Evolutionary conservation across 1,140 invertebrate species (phyloP).

Genomic region (Ditylenchus dipsaci): DNA sequence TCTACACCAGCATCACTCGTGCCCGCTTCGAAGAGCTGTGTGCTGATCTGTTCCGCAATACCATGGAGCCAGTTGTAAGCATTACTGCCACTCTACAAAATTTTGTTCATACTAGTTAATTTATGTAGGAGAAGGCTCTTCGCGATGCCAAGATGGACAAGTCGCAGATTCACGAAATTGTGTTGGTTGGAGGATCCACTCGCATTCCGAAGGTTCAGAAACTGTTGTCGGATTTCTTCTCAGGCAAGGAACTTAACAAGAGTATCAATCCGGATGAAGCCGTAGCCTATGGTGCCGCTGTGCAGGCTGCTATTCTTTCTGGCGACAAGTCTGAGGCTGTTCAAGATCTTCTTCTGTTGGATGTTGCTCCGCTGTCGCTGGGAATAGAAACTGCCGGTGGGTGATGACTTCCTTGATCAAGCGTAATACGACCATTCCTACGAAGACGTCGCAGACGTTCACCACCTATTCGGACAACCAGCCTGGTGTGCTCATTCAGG

Average conservation of each 20-base stretch:
- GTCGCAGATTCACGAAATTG: constrained; percentile 83
- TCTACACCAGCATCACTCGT: constrained; percentile 87
- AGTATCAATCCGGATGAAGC: constrained; percentile 64
- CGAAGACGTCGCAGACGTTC: constrained; percentile 90
- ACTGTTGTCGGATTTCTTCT: constrained; percentile 69
- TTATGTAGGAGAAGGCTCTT: constrained; percentile 72
- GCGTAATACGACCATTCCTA: constrained; percentile 90
- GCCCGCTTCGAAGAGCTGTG: constrained; percentile 89
- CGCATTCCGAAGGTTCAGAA: constrained; percentile 96
- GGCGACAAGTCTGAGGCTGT: constrained; percentile 86
- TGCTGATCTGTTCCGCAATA: constrained; percentile 78
- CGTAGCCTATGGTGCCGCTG: constrained; percentile 60
- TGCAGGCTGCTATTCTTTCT: constrained; percentile 79
- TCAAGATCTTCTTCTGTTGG: constrained; percentile 80
- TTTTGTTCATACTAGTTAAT: no score
- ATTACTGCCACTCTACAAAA: no score
- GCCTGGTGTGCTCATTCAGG: constrained; percentile 12
- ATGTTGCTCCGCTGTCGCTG: constrained; percentile 86
- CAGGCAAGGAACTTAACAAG: constrained; percentile 93
- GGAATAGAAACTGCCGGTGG: constrained; percentile 97
- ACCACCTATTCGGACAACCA: constrained; percentile 56
- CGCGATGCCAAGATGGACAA: constrained; percentile 87
- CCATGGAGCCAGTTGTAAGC: constrained; percentile 77
- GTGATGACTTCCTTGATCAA: constrained; percentile 93
- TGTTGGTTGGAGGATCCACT: constrained; percentile 91